Conservation (phyloP, 2,888 invertebrate species). For the Brassicogethes aeneus region DNA sequence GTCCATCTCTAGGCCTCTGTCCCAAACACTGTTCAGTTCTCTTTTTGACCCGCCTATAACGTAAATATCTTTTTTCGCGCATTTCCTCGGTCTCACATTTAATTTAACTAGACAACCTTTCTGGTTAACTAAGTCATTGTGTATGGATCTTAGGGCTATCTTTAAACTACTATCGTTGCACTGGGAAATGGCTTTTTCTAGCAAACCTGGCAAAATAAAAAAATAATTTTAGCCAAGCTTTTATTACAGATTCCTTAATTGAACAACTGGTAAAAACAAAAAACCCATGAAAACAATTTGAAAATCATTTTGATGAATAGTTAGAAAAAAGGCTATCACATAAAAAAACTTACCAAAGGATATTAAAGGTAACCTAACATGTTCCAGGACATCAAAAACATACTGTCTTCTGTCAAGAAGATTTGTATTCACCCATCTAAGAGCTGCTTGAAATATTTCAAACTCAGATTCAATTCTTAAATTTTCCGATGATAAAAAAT, state of each 20-base stretch:
- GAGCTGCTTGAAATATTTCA: conserved; percentile 80
- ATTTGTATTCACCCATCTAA: conserved; percentile 82
- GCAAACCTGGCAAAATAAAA: conserved; percentile 43
- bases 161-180: conserved; percentile 64
- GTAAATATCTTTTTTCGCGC: conserved; percentile 80
- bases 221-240: no score
- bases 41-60: conserved; percentile 84
- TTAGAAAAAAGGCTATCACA: no score
- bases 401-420: conserved; percentile 66
- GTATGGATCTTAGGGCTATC: conserved; percentile 65
- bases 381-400: conserved; percentile 77
- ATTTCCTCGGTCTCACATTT: conserved; percentile 68
- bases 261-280: background rate
- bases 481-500: conserved; percentile 75
- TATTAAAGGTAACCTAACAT: conserved; percentile 76
- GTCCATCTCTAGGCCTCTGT: conserved; percentile 65
- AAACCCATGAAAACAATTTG: no score
- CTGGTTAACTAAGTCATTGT: conserved; percentile 66
- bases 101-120: conserved; percentile 70
- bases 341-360: conserved; percentile 44
- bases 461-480: conserved; percentile 82
- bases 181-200: conserved; percentile 68
- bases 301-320: no score
- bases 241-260: no score
- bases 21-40: conserved; percentile 64